A percentile compares a stretch with the other conserved stretches of the same genome.
Conservation (phyloP, 2,888 invertebrate species). For the Himalopsyche tibetana region DNA sequence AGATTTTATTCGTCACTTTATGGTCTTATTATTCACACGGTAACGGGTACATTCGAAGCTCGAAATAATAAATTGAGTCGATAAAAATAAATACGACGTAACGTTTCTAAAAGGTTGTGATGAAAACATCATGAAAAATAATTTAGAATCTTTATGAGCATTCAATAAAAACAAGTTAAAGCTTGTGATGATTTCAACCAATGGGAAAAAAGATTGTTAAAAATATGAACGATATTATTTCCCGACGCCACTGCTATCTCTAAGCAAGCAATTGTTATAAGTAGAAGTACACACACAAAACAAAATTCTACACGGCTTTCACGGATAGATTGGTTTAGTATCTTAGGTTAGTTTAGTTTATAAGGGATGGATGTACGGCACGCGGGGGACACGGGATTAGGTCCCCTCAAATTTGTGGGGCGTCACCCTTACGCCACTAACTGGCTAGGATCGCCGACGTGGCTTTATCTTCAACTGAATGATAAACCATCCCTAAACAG, state of each 20-base stretch:
- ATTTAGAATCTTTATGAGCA: too few relatives aligned
- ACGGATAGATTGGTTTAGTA: slow-evolving; percentile 60
- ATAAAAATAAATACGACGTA: too few relatives aligned
- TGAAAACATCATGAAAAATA: too few relatives aligned
- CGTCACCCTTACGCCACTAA: slow-evolving; percentile 50
- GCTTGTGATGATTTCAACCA: too few relatives aligned
- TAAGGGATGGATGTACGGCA: slow-evolving; percentile 53
- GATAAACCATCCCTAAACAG: not conserved
- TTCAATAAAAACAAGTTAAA: too few relatives aligned
- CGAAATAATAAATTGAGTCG: too few relatives aligned
- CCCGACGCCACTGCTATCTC: not conserved
- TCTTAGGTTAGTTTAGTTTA: slow-evolving; percentile 54
- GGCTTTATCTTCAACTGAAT: slow-evolving; percentile 30
- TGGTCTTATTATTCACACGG: too few relatives aligned
- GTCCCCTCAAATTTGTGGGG: slow-evolving; percentile 59
- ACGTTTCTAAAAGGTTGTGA: too few relatives aligned
- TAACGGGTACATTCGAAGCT: too few relatives aligned
- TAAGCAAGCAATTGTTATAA: slow-evolving; percentile 26
- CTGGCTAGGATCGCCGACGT: slow-evolving; percentile 40
- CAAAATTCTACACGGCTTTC: slow-evolving; percentile 61
- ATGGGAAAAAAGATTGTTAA: too few relatives aligned
- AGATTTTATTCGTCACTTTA: too few relatives aligned
- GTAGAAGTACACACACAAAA: slow-evolving; percentile 47
- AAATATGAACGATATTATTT: not conserved
- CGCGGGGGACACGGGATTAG: slow-evolving; percentile 61